Evolutionary conservation across 2,797 vertebrate species (phyloP), one percentile per base, ranked within the genome.

Genomic region (Hozukius guyotensis): DNA sequence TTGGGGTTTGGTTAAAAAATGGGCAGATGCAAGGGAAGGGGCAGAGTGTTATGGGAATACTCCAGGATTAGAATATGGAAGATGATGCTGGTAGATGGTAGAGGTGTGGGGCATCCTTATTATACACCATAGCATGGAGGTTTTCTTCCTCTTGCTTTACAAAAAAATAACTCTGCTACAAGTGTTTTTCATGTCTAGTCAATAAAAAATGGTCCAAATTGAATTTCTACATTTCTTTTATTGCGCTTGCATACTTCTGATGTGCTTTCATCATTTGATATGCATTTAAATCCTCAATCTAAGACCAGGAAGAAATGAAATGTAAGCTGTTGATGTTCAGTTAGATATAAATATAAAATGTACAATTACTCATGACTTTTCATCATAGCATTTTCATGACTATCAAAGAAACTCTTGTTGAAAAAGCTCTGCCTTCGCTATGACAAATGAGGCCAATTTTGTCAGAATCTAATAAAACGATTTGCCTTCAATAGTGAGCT

Each of bases 381-480:
- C 77, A 91, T 91, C 86, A 67, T 22, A 68, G 78, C 38, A 65
- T 89, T 83, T 78, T 86, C 68, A 85, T 38, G 78, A 85, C 67
- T 78, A 90, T 92, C 87, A 92, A 92, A 93, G 80, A 57, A 56
- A 57, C 49, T 16, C 80, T 78, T 53, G 61, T 53, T 82, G 82
- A 87, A 87, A 91, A 78, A 63, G 32, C 78, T 81, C 69, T 63
- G 80, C 64, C 75, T 80, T 56, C 20, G 1, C 77, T 25, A 4
- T 85, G 88, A 93, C 89, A 60, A 92, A 93, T 76, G 72, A 85
- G 76, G 83, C 80, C 81, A 82, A 75, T 86, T 88, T 84, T 80
- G 77, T 84, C 80, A 22, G 77, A 90, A 90, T 88, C 82, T 76
- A 81, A 87, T 85, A 73, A 88, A 93, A 80, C 7, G n/a, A 78